These are phyloP conservation scores for Rhinatrema bivittatum DNA, from an alignment of 2,797 vertebrate species.

Conservation along the genomic window DNA sequence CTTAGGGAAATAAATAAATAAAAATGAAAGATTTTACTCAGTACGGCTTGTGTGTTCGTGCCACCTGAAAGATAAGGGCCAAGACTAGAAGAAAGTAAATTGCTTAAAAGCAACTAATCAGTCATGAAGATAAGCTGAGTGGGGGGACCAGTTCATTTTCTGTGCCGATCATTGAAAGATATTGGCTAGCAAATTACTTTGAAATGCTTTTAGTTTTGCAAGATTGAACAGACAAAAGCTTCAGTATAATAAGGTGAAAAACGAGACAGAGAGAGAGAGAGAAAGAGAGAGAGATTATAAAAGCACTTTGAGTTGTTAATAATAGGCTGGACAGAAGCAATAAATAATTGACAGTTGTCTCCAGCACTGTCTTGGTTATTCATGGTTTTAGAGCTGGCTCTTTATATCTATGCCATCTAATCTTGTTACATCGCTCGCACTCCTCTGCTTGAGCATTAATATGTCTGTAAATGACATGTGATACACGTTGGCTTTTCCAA, in stretches of 20 bases:
- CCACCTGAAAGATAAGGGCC: too few relatives aligned
- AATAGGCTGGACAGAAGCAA: slow-evolving; percentile 28
- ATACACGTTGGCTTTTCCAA: slow-evolving; percentile 32
- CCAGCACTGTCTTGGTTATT: slow-evolving; percentile 37
- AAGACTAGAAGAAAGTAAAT: slow-evolving; percentile 10
- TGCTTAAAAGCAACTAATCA: slow-evolving; percentile 9
- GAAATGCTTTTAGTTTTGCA: slow-evolving; percentile 15
- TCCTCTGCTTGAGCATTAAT: slow-evolving; percentile 35
- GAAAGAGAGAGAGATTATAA: slow-evolving; percentile 7
- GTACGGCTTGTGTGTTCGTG: too few relatives aligned
- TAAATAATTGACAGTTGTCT: slow-evolving; percentile 54
- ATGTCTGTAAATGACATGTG: slow-evolving; percentile 33
- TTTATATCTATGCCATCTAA: slow-evolving; percentile 43
- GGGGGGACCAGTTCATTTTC: slow-evolving; percentile 2
- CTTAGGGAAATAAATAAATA: too few relatives aligned
- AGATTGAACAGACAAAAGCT: slow-evolving; percentile 8
- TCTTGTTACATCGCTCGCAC: slow-evolving; percentile 41
- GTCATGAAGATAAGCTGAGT: slow-evolving; percentile 10
- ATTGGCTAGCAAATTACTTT: slow-evolving; percentile 21
- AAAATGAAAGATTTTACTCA: too few relatives aligned
- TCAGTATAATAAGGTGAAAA: slow-evolving; percentile 2
- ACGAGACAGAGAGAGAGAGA: too few relatives aligned
- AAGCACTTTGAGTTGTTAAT: slow-evolving; percentile 31
- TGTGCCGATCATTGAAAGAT: slow-evolving; percentile 25
- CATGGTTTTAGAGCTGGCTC: slow-evolving; percentile 25